Base-by-base conservation (phyloP, 2,888 invertebrate species). In the Physocephala rufipes region DNA sequence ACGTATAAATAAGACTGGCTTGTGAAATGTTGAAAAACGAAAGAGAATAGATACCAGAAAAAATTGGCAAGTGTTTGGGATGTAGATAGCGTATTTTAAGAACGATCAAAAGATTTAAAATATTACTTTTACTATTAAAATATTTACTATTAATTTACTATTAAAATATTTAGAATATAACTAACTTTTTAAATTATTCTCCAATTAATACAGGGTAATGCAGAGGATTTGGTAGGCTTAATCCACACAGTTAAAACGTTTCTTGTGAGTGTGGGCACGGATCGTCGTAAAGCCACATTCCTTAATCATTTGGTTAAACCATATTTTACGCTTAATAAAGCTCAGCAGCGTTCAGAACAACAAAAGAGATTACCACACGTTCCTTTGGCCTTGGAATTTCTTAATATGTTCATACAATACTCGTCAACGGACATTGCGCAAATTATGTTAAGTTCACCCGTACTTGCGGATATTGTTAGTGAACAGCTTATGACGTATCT, bases 181-280 rank as follows among this genome's bases (percentile, higher is more conserved):
- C 21, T 43, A 66, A 24, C 30, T 55, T 16, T 43, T 9, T 24
- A 15, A 30, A 19, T 21, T 58, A 43, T 59, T 55, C n/a, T 36
- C 19, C 28, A 45, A 45, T n/a, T 67, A n/a, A n/a, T 62, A 62
- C 51, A 68, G 53, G 68, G 68, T 51, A 77, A 79, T 36, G 69
- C 77, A 1, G 59, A 77, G 2, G 77, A 80, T 61, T 72, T 84
- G 19, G 75, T 80, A 28, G 86, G 86, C 0, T 77, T 86, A 13
- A 81, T 86, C 36, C 84, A 86, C 69, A 83, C 86, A 0, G 81
- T 85, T 0, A 85, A 85, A 74, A 61, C 82, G 19, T 83, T 83
- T 59, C 75, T 86, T 45, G 77, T 84, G 9, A 75, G 78, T 9
- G 71, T 85, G 45, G 84, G 84, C 4, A 81, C 82, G 4, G 82